Base-by-base conservation (phyloP, 2,113 vertebrate genomes). In the Pandion haliaetus region DNA sequence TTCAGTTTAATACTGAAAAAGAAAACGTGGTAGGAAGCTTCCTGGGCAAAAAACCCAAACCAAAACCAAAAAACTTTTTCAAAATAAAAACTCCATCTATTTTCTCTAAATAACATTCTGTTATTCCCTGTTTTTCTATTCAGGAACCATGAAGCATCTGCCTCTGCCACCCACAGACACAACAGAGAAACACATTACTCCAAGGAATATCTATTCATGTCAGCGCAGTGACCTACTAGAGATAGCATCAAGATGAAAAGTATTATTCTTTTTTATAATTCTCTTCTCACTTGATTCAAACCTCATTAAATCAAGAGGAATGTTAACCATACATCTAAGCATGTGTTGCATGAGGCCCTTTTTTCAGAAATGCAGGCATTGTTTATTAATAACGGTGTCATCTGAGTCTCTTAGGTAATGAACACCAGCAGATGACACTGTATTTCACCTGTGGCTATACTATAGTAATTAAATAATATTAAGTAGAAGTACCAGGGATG, bases 91-190 rank as follows among this genome's bases (percentile, higher is more conserved):
- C 49, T 69, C 52, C 10, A 5, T 29, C 13, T 72, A 12, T 85
- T 62, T 77, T 14, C 57, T 52, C 49, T 40, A 70, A 63, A 55
- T 52, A 55, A 44, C 31, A 28, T 24, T 40, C 62, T 85, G 14
- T 14, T 88, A 36, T 40, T 71, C 78, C 88, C 62, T 23, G 58
- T 44, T 80, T 66, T 70, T 17, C 73, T 54, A 8, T 14, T 55
- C 45, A 44, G 86, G n/a, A 79, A 44, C 19, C 36, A 71, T 38
- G 31, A 54, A 88, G 63, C 65, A 40, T 83, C 90, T 82, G 59
- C 88, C 66, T 91, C 32, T 42, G 71, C 67, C 91, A 77, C 86
- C 90, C 94, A 44, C 79, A 76, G 89, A 49, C 52, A 16, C 57
- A n/a, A 7, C 12, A 1, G 72, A 71, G 40, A 32, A 28, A 26